These are phyloP conservation scores for Drosophila willistoni DNA, from an alignment of 1,140 invertebrate genomes.

Conservation along the genomic window DNA sequence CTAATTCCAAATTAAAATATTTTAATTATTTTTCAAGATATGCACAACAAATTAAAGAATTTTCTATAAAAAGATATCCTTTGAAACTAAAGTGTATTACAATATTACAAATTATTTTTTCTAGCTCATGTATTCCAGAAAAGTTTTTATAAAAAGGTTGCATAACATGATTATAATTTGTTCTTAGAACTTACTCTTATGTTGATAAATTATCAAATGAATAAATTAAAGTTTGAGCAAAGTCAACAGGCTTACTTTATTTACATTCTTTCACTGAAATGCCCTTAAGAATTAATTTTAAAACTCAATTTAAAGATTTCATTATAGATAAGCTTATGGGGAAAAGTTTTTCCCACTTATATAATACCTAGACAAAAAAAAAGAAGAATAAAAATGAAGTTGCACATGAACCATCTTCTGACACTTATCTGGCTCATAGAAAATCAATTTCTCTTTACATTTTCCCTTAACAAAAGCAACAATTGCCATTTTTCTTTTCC, in stretches of 20 bases:
- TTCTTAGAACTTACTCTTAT: no score
- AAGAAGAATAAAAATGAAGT: background rate
- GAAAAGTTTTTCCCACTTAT: background rate
- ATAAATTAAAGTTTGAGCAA: background rate
- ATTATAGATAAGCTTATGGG: background rate
- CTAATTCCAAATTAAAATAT: no score
- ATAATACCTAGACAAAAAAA: background rate
- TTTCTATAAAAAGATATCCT: no score
- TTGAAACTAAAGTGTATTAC: no score
- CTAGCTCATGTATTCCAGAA: no score
- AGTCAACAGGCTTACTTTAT: background rate
- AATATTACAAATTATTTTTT: no score
- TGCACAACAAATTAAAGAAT: no score
- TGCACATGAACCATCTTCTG: background rate
- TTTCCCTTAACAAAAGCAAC: constrained; percentile 4
- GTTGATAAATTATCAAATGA: background rate
- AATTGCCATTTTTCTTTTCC: constrained; percentile 1
- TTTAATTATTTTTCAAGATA: no score
- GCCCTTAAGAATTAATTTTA: background rate
- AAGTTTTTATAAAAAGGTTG: no score
- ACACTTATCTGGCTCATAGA: constrained; percentile 2
- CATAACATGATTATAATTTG: no score
- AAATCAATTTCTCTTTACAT: background rate
- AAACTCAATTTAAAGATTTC: constrained; percentile 5
- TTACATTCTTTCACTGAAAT: background rate